Evolutionary conservation across 2,113 vertebrate species (phyloP), one percentile per base, ranked within the genome.

Genomic region (Phrynocephalus versicolor): DNA sequence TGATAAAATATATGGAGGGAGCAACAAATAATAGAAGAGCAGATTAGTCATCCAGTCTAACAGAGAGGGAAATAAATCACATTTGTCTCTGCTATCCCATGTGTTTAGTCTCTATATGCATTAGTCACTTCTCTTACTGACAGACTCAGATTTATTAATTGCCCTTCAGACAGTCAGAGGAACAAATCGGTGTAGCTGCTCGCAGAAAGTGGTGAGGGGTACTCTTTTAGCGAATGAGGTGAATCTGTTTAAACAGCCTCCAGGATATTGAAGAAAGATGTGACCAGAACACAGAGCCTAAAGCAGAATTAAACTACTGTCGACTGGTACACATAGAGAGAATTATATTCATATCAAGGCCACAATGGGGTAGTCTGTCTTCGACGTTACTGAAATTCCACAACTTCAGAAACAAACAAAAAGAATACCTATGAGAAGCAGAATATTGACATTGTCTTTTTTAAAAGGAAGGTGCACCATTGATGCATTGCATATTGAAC

Each of bases 401-500:
- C 84, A 82, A 16, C 57, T 67, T 86, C 84, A 86, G 90, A 13
- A 91, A 60, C 12, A 84, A 23, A n/a, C n/a, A n/a, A n/a, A n/a
- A n/a, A n/a, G n/a, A 1, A 10, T 39, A 3, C 35, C 60, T 2
- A 0, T 67, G 33, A 73, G 73, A 57, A 87, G 58, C 84, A 58
- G 64, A 51, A 5, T 86, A 76, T 90, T 70, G 76, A 89, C 64
- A 92, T 92, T 90, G 37, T 91, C 93, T 93, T 87, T 65, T 21
- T n/a, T 62, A 33, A 58, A 73, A 90, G 88, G 91, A 86, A 39
- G 9, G 65, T 83, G 33, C 3, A 64, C 87, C 30, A 1, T 18
- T 78, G 75, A 41, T 74, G 18, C 60, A 62, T 1, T 21, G 19
- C 90, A 85, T 86, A 88, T 92, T 92, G 65, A 89, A 83, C 90